A percentile compares a stretch with the other conserved stretches of the same genome.
Evolutionary conservation across 2,888 invertebrate species (phyloP).

Genomic region (Alloplasta piceator): DNA sequence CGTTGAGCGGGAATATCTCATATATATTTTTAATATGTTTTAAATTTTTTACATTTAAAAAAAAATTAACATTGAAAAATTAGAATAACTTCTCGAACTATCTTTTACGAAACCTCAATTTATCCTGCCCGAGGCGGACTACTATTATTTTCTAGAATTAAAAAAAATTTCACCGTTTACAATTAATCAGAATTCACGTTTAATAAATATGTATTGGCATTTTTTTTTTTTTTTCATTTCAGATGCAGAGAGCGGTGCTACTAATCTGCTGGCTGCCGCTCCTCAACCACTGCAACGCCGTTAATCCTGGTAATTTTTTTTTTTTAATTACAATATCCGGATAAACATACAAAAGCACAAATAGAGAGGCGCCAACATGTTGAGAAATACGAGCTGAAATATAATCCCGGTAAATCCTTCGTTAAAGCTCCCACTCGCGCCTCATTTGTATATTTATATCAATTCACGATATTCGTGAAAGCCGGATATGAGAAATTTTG

Average conservation of each 20-base stretch:
- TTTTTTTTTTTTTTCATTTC: conserved; percentile 66
- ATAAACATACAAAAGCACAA: not conserved
- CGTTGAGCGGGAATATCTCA: too few relatives aligned
- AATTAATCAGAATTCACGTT: too few relatives aligned
- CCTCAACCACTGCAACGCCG: conserved; percentile 82
- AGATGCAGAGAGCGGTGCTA: conserved; percentile 83
- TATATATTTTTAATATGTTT: too few relatives aligned
- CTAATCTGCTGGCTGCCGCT: conserved; percentile 82
- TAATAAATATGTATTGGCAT: conserved; percentile 44
- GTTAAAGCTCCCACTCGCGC: not conserved
- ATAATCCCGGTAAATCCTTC: not conserved
- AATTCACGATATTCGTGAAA: not conserved
- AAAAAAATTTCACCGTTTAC: too few relatives aligned
- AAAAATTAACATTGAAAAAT: too few relatives aligned
- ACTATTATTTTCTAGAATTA: too few relatives aligned
- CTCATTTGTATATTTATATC: conserved; percentile 27
- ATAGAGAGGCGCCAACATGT: too few relatives aligned
- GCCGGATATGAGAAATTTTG: conserved; percentile 20
- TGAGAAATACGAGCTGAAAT: too few relatives aligned
- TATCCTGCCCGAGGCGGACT: too few relatives aligned
- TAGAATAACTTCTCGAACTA: too few relatives aligned
- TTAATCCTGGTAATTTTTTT: conserved; percentile 80
- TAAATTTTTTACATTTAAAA: too few relatives aligned
- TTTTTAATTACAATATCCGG: not conserved
- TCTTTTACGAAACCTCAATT: too few relatives aligned